Percentiles rank a stretch among this genome's conserved stretches.
phyloP scores from a whole-genome alignment of 2,797 vertebrate genomes.

The Tragelaphus eurycerus region DNA sequence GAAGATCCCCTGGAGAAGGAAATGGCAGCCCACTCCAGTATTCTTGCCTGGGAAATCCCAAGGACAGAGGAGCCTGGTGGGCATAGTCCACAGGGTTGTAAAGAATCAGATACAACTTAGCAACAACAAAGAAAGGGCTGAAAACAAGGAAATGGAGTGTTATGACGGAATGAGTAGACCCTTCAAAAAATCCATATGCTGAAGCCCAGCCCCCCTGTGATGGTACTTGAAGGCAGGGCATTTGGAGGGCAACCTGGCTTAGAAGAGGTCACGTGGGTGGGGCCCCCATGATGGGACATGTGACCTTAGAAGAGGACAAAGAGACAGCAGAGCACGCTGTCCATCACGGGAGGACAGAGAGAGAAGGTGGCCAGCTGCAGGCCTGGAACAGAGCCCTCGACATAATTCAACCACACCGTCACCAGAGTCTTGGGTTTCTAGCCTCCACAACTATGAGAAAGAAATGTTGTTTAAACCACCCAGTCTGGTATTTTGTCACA shows the following conservation, averaged over 20 bases:
- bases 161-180: not conserved
- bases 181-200: too few species aligned
- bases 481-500: not conserved
- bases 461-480: not conserved
- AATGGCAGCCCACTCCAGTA: not conserved
- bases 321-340: not conserved
- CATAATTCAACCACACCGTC: not conserved
- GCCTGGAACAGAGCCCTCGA: not conserved
- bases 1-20: not conserved
- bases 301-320: not conserved
- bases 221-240: not conserved
- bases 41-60: not conserved
- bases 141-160: not conserved
- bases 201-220: not conserved
- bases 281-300: not conserved
- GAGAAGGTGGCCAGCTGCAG: not conserved
- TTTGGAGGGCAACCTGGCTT: not conserved
- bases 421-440: not conserved
- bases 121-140: not conserved
- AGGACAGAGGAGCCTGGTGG: not conserved
- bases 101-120: not conserved
- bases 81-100: not conserved
- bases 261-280: not conserved
- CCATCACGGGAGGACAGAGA: not conserved
- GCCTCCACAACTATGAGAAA: not conserved